These are phyloP conservation scores for Pelmatolapia mariae DNA, from an alignment of 2,113 vertebrate species.

Conservation along the genomic window DNA sequence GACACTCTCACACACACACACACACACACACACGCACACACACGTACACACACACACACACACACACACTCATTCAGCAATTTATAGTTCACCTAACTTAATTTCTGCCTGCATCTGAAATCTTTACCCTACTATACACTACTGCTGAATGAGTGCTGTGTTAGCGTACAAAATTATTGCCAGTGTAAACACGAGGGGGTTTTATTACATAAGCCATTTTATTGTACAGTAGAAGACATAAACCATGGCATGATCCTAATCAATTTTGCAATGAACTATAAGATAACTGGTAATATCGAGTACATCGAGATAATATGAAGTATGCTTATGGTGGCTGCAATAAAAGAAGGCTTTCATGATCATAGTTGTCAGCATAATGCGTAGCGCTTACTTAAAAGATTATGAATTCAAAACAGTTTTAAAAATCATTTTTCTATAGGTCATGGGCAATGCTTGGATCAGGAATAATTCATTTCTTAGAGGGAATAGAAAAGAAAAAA, in stretches of 20 bases:
- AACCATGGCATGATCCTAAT: background rate
- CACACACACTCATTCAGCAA: background rate
- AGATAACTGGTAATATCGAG: background rate
- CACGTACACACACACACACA: background rate
- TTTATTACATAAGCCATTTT: background rate
- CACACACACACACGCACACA: background rate
- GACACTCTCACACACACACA: background rate
- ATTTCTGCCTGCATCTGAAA: background rate
- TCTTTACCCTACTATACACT: background rate
- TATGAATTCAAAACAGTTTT: background rate
- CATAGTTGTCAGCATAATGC: background rate
- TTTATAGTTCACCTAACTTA: background rate
- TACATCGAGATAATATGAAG: background rate
- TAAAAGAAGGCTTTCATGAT: background rate
- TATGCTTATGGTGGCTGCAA: background rate
- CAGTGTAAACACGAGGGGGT: fast-evolving
- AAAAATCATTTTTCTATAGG: background rate
- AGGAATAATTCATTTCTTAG: background rate
- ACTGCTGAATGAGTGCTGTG: background rate
- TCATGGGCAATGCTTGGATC: fast-evolving
- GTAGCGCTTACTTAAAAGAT: background rate
- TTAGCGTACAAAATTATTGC: background rate
- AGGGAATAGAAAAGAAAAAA: background rate
- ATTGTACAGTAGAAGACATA: background rate
- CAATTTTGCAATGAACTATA: background rate